Conservation (phyloP, 1,140 invertebrate species). For the Bombus sylvicola region DNA sequence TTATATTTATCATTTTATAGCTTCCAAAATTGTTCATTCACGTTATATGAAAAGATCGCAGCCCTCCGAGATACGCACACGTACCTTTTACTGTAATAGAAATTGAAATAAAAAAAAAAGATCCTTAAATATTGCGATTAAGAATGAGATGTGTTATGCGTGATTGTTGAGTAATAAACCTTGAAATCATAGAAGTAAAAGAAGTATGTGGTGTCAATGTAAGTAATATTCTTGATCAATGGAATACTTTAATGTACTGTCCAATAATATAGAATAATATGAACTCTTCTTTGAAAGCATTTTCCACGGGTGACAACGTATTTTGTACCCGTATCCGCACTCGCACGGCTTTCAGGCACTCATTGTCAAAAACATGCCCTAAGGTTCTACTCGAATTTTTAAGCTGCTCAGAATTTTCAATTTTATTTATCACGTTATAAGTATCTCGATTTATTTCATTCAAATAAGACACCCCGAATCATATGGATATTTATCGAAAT, state of each 20-base stretch:
- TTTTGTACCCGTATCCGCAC: background rate
- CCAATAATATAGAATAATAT: background rate
- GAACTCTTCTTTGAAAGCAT: background rate
- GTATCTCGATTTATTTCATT: background rate
- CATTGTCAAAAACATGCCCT: background rate
- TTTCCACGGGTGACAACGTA: background rate
- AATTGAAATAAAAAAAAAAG: background rate
- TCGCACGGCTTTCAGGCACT: background rate
- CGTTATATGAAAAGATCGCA: background rate
- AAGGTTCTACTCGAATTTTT: background rate
- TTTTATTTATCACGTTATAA: background rate
- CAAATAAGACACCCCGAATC: background rate
- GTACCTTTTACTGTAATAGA: no score
- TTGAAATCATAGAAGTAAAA: background rate
- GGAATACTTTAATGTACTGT: background rate
- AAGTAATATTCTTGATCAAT: background rate
- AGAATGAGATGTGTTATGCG: background rate
- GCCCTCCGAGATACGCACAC: background rate
- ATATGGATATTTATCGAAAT: slow-evolving; percentile 6
- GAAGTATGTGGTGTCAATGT: background rate
- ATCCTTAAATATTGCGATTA: background rate
- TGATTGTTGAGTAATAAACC: background rate
- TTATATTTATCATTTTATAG: background rate
- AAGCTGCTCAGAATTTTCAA: background rate
- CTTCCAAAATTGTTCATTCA: background rate